Conservation (phyloP, 1,140 invertebrate genomes). For the Anoplolepis gracilipes region DNA sequence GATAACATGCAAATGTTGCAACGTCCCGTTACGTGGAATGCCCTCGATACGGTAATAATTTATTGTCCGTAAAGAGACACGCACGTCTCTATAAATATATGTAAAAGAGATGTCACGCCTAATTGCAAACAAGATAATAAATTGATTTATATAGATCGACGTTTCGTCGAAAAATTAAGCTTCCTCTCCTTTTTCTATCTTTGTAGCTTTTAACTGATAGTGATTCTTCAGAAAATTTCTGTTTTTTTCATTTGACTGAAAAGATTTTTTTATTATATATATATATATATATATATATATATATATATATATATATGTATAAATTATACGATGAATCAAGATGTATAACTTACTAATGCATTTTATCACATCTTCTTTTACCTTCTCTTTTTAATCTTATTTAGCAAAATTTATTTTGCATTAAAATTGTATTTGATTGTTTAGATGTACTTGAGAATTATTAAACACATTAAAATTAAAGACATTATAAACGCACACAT, state of each 20-base stretch:
- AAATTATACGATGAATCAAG: not conserved
- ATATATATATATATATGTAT: not conserved
- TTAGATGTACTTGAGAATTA: not conserved
- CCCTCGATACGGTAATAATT: constrained; percentile 50
- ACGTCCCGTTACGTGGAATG: constrained; percentile 50
- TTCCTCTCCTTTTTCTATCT: no score
- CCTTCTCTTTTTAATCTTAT: not conserved
- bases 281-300: no score
- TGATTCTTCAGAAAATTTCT: not conserved
- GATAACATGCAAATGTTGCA: constrained; percentile 58
- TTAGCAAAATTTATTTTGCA: constrained; percentile 6
- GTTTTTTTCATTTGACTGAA: not conserved
- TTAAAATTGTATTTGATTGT: not conserved
- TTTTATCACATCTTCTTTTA: not conserved
- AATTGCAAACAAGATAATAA: constrained; percentile 9
- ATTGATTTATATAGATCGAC: constrained; percentile 35
- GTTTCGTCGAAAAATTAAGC: not conserved
- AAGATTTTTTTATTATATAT: no score
- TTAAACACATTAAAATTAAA: no score
- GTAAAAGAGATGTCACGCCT: constrained; percentile 4
- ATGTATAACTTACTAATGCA: not conserved
- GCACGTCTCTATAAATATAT: constrained; percentile 47
- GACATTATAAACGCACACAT: no score
- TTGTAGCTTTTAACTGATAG: not conserved
- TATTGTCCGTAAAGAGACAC: constrained; percentile 39